Base-by-base conservation (phyloP, 2,797 vertebrate species). In the Spatula clypeata region DNA sequence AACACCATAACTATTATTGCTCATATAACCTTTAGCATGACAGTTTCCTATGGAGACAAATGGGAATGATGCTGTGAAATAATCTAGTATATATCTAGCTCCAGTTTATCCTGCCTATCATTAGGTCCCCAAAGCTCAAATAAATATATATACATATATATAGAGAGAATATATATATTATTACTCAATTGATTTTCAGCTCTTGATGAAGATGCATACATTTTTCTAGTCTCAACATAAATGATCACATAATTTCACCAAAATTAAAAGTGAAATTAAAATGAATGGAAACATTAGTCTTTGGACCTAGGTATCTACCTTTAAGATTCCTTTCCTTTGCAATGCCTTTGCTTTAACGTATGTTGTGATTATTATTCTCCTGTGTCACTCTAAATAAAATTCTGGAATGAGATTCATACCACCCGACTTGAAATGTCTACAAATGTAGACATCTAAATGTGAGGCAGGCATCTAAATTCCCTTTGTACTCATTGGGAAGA, bases 321-420 rank as follows among this genome's bases (percentile, higher is more conserved):
- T 83, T 67, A 66, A 47, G 23, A 60, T 47, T 55, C 18, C 9
- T 55, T 94, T 80, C 69, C 38, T 71, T 84, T 9, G 20, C 15
- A 42, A 8, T 51, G 44, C 1, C 4, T 71, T 80, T 73, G 29
- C 6, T 36, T 86, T 66, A 19, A 18, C 17, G 7, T 9, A 32
- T 57, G 40, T 57, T 74, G 34, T 60, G 49, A 24, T 16, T 75
- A 8, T 7, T 44, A 9, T 27, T 53, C 16, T 82, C 60, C 60
- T 88, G 14, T 65, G 83, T 34, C 62, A 57, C n/a, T 69, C 27
- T 61, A 81, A 88, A 81, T 94, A 60, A 84, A 71, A 4, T 15
- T 49, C 60, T 20, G 27, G 27, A 47, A 64, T 72, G 36, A 87
- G 49, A 75, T 31, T 92, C 58, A 49, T 57, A 58, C 15, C 36